These are phyloP conservation scores for Danio aesculapii DNA, from an alignment of 2,797 vertebrate genomes.

Conservation along the genomic window DNA sequence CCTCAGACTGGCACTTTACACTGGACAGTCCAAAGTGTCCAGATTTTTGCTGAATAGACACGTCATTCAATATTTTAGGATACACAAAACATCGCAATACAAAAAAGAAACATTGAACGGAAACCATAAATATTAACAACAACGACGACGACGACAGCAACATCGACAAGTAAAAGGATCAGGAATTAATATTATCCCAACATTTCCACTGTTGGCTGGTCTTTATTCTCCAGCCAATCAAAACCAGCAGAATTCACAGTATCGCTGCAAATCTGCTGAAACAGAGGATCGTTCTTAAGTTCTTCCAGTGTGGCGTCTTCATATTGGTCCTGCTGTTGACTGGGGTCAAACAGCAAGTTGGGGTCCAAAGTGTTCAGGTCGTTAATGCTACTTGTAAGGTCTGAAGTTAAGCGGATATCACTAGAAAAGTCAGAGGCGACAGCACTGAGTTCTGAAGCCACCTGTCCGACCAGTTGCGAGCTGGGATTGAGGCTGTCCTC, in stretches of 20 bases:
- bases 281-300: slow-evolving; percentile 92
- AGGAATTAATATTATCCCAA: slow-evolving; percentile 85
- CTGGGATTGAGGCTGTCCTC: slow-evolving; percentile 83
- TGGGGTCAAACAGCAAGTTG: slow-evolving; percentile 96
- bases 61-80: slow-evolving; percentile 52
- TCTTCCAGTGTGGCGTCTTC: slow-evolving; percentile 91
- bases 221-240: slow-evolving; percentile 99
- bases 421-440: slow-evolving; percentile 86
- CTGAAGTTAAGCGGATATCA: slow-evolving; percentile 93
- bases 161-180: slow-evolving; percentile 44
- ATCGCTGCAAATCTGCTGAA: slow-evolving; percentile 95
- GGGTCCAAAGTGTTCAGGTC: slow-evolving; percentile 95
- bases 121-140: slow-evolving; percentile 69
- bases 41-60: slow-evolving; percentile 71
- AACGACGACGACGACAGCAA: slow-evolving; percentile 24
- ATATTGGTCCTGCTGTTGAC: slow-evolving; percentile 92
- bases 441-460: slow-evolving; percentile 83
- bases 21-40: slow-evolving; percentile 93
- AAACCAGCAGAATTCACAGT: slow-evolving; percentile 90
- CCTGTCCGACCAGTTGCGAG: slow-evolving; percentile 87
- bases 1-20: slow-evolving; percentile 95
- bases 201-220: slow-evolving; percentile 95
- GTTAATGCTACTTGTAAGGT: slow-evolving; percentile 94
- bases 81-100: slow-evolving; percentile 68
- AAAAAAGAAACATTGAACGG: slow-evolving; percentile 44